Conservation (phyloP, 2,888 invertebrate genomes). For the Eumacrocentrus americanus region DNA sequence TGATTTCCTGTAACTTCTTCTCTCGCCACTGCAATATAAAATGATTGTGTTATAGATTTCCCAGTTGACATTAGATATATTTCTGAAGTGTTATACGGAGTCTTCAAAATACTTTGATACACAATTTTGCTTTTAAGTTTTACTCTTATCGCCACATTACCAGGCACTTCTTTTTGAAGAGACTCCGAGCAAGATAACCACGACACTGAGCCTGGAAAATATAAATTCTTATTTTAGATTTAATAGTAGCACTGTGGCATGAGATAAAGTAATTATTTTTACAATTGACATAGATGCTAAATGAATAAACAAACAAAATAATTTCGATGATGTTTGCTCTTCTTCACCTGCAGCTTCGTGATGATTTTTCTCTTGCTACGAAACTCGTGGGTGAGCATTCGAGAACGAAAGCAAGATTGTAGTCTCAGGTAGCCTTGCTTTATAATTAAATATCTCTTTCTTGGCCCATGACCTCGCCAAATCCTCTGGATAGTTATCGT, state of each 20-base stretch:
- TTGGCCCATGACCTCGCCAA: conserved; percentile 79
- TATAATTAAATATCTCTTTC: conserved; percentile 73
- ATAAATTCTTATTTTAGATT: too few relatives aligned
- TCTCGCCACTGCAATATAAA: conserved; percentile 41
- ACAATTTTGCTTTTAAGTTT: conserved; percentile 15
- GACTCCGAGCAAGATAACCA: conserved; percentile 73
- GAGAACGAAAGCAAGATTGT: conserved; percentile 81
- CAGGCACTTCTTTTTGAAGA: conserved; percentile 63
- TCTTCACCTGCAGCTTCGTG: conserved; percentile 69
- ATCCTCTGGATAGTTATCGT: conserved; percentile 81
- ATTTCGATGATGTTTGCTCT: neutral
- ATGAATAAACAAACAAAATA: too few relatives aligned
- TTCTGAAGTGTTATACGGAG: neutral
- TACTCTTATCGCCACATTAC: conserved; percentile 44
- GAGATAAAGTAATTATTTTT: too few relatives aligned
- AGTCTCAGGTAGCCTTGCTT: conserved; percentile 81
- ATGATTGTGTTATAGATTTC: too few relatives aligned
- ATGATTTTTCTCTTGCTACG: conserved; percentile 72
- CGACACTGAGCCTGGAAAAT: conserved; percentile 68
- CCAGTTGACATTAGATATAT: neutral
- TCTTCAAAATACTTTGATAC: neutral
- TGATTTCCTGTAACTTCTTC: conserved; percentile 62
- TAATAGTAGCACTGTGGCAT: too few relatives aligned
- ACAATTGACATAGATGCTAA: neutral
- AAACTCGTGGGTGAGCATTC: conserved; percentile 76